Percentiles rank a stretch among this genome's conserved stretches.
phyloP scores from a whole-genome alignment of 2,888 invertebrate genomes.

The Eumacrocentrus americanus region DNA sequence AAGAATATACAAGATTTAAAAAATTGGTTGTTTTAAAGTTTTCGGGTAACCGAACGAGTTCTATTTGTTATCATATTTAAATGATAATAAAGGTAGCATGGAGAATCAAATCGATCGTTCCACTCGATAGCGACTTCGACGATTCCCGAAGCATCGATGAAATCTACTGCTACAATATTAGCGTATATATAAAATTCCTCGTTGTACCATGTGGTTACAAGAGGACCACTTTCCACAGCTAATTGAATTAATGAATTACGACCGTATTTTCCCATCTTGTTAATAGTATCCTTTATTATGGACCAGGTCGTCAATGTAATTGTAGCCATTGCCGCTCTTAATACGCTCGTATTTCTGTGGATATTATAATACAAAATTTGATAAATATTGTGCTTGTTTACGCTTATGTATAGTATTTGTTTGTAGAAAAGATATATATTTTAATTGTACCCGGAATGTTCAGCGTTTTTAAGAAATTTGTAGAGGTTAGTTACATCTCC shows the following conservation, averaged over 20 bases:
- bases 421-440: too few species aligned
- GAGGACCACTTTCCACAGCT: too few species aligned
- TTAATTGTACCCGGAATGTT: too few species aligned
- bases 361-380: not conserved
- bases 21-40: too few species aligned
- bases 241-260: not conserved
- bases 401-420: too few species aligned
- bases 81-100: not conserved
- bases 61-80: not conserved
- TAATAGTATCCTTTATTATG: conserved; percentile 63
- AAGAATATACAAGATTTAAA: too few species aligned
- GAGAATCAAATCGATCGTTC: conserved; percentile 13
- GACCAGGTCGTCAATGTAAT: too few species aligned
- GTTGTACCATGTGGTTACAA: not conserved
- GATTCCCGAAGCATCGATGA: conserved; percentile 68
- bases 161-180: conserved; percentile 74
- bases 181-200: conserved; percentile 61
- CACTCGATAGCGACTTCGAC: conserved; percentile 30
- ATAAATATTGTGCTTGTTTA: not conserved
- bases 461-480: too few species aligned
- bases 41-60: too few species aligned
- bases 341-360: conserved; percentile 29
- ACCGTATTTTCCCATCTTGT: not conserved
- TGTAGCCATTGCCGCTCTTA: conserved; percentile 73
- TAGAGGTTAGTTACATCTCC: not conserved